These are phyloP conservation scores for Uloborus diversus DNA, from an alignment of 1,140 invertebrate species.

Conservation along the genomic window DNA sequence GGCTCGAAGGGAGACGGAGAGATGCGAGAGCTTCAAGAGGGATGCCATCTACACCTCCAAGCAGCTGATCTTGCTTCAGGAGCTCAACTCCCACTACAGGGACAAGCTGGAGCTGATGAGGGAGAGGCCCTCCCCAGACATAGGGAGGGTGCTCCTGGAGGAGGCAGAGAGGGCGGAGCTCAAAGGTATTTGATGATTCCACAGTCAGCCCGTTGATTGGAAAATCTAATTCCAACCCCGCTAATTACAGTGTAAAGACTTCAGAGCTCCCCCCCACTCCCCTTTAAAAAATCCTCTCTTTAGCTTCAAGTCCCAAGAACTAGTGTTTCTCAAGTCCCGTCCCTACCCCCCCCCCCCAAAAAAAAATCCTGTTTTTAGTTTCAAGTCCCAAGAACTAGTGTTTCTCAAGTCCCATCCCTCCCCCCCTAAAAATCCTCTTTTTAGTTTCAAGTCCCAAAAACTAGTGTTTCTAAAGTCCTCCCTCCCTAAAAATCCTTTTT, in stretches of 20 bases:
- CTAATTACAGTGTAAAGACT: not conserved
- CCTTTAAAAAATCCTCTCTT: not conserved
- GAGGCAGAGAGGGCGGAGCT: not conserved
- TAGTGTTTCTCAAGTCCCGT: too few species aligned
- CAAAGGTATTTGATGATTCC: not conserved
- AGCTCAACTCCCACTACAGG: constrained; percentile 15
- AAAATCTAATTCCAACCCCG: not conserved
- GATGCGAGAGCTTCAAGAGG: constrained; percentile 19
- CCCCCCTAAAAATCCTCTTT: not conserved
- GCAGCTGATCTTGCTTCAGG: constrained; percentile 23
- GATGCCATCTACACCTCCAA: constrained; percentile 21
- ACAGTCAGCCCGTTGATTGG: not conserved
- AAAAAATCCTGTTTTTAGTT: not conserved
- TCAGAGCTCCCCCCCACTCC: too few species aligned
- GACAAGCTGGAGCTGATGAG: constrained; percentile 18
- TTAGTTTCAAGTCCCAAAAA: not conserved
- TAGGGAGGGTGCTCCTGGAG: not conserved
- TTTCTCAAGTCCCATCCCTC: too few species aligned
- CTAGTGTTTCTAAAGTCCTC: too few species aligned
- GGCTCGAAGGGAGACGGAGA: not conserved
- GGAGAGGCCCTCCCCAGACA: not conserved
- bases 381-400: not conserved
- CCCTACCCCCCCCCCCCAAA: too few species aligned
- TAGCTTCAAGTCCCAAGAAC: not conserved
- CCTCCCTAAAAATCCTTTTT: too few species aligned